Evolutionary conservation across 2,113 vertebrate species (phyloP), one percentile per base, ranked within the genome.

Genomic region (Chloropsis cyanopogon): DNA sequence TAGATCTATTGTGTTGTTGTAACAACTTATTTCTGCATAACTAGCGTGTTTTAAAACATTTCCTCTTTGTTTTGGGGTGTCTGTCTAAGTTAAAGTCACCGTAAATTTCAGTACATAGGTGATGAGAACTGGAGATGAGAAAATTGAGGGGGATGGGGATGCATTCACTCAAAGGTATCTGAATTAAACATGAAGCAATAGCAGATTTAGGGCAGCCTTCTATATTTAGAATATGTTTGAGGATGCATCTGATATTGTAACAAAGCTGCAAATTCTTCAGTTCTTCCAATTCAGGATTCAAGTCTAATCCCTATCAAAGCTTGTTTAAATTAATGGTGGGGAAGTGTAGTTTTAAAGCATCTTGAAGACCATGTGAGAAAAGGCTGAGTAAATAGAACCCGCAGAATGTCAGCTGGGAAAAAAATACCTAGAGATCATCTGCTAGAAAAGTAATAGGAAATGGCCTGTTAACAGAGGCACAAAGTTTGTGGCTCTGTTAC

Each of bases 161-260:
- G 23, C 26, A 10, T 14, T 84, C 24, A 37, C 33, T 80, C 41
- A 66, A 29, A 76, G 29, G 35, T 82, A 70, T n/a, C 39, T 91
- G 87, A 92, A 94, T 94, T 94, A 92, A 95, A 95, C 46, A 87
- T 91, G 77, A 93, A 88, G 60, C 33, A 88, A 60, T 63, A 95
- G 68, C 88, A 93, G 86, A 93, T 90, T 90, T 50, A 93, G 92
- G 90, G 54, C 82, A 80, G 5, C 59, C 84, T 85, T 26, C 89
- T 95, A 53, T 91, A 85, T 92, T 89, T 93, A 87, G 84, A 60
- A 57, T 35, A 80, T 76, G 59, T 80, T 94, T 1, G 13, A 85
- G 50, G 59, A 53, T 69, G 59, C 46, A 54, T 89, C 78, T 82
- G 42, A 87, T 69, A 50, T 24, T 90, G 14, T 73, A 92, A 70